A percentile compares a stretch with the other conserved stretches of the same genome.
These are phyloP conservation scores for Halcyon malimbica DNA, from an alignment of 2,113 vertebrate genomes.

Conservation along the genomic window DNA sequence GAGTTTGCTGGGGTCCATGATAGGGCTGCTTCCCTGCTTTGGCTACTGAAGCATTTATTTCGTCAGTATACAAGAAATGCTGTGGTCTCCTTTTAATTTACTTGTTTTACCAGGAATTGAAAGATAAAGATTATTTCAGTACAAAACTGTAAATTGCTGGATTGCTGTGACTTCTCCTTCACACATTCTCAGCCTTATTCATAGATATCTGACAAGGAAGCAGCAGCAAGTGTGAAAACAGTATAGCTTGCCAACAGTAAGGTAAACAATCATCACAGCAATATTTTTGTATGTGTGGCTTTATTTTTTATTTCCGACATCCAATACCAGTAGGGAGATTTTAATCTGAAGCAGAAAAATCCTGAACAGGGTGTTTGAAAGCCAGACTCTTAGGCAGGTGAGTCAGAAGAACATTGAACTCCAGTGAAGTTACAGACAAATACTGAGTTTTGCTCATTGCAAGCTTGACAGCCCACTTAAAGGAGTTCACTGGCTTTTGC, in stretches of 20 bases:
- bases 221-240: slow-evolving; percentile 1
- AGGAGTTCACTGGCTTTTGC: slow-evolving; percentile 9
- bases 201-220: not conserved
- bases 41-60: not conserved
- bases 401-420: not conserved
- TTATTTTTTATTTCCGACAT: not conserved
- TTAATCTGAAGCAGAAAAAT: not conserved
- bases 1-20: not conserved
- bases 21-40: not conserved
- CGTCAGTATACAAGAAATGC: not conserved
- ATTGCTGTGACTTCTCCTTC: not conserved
- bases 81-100: not conserved
- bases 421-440: not conserved
- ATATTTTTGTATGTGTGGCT: not conserved
- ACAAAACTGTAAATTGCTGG: not conserved
- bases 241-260: not conserved
- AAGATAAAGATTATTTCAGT: not conserved
- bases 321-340: not conserved
- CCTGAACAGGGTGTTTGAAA: not conserved
- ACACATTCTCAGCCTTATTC: not conserved
- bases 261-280: not conserved
- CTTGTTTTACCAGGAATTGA: not conserved
- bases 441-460: not conserved
- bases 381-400: not conserved
- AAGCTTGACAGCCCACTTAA: not conserved